Evolutionary conservation across 1,140 invertebrate genomes (phyloP), one percentile per base, ranked within the genome.

Genomic region (Heliconius nattereri): DNA sequence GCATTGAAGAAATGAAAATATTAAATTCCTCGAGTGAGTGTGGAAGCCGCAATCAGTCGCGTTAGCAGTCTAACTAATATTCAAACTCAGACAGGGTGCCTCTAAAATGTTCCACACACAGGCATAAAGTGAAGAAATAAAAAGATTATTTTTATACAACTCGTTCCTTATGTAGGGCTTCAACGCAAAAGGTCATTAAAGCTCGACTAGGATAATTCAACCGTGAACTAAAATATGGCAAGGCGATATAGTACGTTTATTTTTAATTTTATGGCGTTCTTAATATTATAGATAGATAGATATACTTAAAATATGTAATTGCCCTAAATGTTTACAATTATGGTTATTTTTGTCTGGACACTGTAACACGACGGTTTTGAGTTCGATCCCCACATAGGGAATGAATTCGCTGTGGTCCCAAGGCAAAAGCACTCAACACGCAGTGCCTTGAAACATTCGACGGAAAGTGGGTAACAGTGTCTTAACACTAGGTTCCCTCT

Each of bases 171-270:
- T 60, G n/a, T 23, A 76, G 19, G n/a, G n/a, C 37, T 66, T 29
- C 70, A 57, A 54, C 35, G 76, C 60, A 72, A 78, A 78, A 78
- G 76, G 76, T 78, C 76, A 78, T 49, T 72, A 71, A 78, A 57
- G 70, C 37, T 66, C 74, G 40, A 78, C 35, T 40, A 23, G 35
- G 49, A 29, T 57, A 73, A 78, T 72, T 78, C 32, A 16, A 78
- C 76, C 76, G 76, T 78, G 11, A 76, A 78, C 45, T 29, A 77
- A 76, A 76, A 77, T 71, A 71, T 37, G 45, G 66, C 32, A 77
- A 71, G 66, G 66, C n/a, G 23, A 54, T 19, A 54, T 35, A 75
- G 74, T 60, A 57, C 26, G 45, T 54, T 20, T 74, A 74, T 74
- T 52, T 75, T 75, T 57, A 60, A 75, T 26, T 29, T 26, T 29